Conservation (phyloP, 2,797 vertebrate genomes). For the Mormyrops boulengeri region DNA sequence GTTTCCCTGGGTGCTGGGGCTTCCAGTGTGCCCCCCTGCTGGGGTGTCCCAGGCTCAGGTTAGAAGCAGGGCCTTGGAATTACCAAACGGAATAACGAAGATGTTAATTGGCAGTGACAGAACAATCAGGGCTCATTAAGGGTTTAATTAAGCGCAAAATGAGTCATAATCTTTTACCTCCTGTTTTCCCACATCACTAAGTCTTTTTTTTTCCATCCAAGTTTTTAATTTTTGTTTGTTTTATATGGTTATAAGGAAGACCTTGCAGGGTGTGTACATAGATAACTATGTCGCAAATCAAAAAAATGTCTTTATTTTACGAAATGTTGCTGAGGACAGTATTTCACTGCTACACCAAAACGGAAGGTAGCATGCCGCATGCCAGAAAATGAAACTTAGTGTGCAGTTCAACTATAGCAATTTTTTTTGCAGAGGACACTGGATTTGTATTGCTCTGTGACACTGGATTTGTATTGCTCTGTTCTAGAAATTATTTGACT, state of each 20-base stretch:
- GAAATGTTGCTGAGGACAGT: neutral
- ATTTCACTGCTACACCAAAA: neutral
- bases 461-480: neutral
- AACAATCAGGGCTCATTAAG: conserved; percentile 51
- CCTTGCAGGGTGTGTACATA: neutral
- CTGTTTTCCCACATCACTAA: neutral
- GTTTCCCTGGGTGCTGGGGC: neutral
- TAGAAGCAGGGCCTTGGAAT: neutral
- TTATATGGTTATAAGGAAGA: neutral
- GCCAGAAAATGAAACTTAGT: neutral
- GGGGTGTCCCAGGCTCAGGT: conserved; percentile 23
- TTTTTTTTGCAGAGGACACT: neutral
- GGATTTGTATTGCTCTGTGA: neutral
- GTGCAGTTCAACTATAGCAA: neutral
- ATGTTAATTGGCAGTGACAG: conserved; percentile 68
- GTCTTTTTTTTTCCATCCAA: neutral
- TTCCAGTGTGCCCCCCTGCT: neutral
- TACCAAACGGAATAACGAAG: conserved; percentile 56
- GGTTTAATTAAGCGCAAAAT: conserved; percentile 16
- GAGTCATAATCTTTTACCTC: neutral
- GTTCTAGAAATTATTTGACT: neutral
- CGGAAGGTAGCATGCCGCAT: neutral
- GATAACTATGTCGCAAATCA: neutral
- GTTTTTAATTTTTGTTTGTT: neutral
- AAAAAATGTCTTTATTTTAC: neutral